Percentiles rank a stretch among this genome's conserved stretches.
Evolutionary conservation across 1,140 invertebrate genomes (phyloP).

Genomic region (Hesperophylax magnus): DNA sequence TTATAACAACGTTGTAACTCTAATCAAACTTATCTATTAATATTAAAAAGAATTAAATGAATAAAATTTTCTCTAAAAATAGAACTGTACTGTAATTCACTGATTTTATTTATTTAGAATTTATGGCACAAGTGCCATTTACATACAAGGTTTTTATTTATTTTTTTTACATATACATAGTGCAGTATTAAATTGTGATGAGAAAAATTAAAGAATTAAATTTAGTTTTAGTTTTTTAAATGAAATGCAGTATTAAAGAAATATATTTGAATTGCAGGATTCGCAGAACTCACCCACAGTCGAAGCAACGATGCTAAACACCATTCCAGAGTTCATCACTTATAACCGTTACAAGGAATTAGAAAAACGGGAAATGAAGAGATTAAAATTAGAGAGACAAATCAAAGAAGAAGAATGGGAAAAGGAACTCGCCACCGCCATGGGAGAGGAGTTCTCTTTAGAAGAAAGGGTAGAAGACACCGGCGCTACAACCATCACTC

Average conservation of each 20-base stretch:
- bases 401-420: conserved; percentile 81
- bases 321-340: conserved; percentile 75
- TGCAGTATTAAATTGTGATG: too few relatives aligned
- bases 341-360: conserved; percentile 82
- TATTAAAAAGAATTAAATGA: too few relatives aligned
- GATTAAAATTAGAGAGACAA: conserved; percentile 74
- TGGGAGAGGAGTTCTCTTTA: conserved; percentile 62
- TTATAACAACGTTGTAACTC: too few relatives aligned
- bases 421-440: conserved; percentile 77
- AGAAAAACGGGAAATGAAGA: conserved; percentile 71
- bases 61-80: too few relatives aligned
- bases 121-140: too few relatives aligned
- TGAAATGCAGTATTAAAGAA: neutral
- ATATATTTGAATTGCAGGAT: conserved; percentile 58
- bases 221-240: too few relatives aligned
- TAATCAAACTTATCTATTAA: too few relatives aligned
- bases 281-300: conserved; percentile 61
- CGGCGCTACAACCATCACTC: neutral
- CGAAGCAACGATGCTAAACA: conserved; percentile 49
- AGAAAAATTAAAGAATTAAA: too few relatives aligned
- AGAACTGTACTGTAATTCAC: too few relatives aligned
- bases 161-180: too few relatives aligned
- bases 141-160: too few relatives aligned
- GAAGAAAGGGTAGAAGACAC: conserved; percentile 19
- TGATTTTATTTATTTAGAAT: too few relatives aligned